Base-by-base conservation (phyloP, 2,113 vertebrate genomes). In the Melanocharis versteri region DNA sequence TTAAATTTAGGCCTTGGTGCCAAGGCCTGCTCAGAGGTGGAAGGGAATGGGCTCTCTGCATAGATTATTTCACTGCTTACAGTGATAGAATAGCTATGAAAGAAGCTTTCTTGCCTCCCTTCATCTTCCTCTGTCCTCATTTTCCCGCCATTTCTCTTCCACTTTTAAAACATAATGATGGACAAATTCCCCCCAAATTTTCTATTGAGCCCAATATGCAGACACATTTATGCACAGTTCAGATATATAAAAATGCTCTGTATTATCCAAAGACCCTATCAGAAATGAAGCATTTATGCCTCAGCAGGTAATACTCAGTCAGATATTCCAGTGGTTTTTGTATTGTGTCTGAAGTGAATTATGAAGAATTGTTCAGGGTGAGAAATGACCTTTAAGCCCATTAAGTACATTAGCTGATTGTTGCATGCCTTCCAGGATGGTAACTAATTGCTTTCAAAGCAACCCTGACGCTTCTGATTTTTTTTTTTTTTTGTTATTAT, bases 311-410 rank as follows among this genome's bases (percentile, higher is more conserved):
- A 92, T 51, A 84, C 19, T 62, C 42, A 66, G 51, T 80, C 56
- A 96, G 90, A 88, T 93, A 93, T 93, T 90, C 56, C 44, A 42
- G 40, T 39, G 51, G 75, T 81, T 94, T 94, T 87, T 92, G 40
- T 81, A 82, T 81, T 92, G 48, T 84, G 47, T 68, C 56, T 90
- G 61, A 83, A 94, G 24, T 90, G 86, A 92, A 57, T 94, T 56
- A 78, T 24, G 27, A 60, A 89, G 72, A 83, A 93, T 37, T 87
- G 37, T 64, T 83, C 66, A 94, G 50, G n/a, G 20, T 85, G 77
- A 94, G 73, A 92, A 89, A 91, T 89, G 70, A 91, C 96, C 91
- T 94, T 93, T 94, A 94, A 96, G 87, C 54, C 62, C 81, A 80
- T 91, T 91, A 89, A 94, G 47, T 69, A 85, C 44, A 65, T 96